Percentiles rank a stretch among this genome's conserved stretches.
These are phyloP conservation scores for Vannuccia rotundouncinata DNA, from an alignment of 2,888 invertebrate species.

Conservation along the genomic window DNA sequence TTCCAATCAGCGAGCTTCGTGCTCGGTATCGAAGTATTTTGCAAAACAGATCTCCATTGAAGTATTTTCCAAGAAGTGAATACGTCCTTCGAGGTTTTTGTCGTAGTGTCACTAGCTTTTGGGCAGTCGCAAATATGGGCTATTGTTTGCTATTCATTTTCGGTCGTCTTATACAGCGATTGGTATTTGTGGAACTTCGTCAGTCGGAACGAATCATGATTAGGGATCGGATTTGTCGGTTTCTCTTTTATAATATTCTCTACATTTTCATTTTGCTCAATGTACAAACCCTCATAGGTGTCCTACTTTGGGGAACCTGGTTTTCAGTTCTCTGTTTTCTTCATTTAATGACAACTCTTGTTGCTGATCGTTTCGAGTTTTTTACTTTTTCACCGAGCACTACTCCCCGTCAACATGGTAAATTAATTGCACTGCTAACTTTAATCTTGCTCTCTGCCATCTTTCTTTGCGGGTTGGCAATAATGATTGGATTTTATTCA, in stretches of 20 bases:
- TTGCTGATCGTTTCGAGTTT: slow-evolving; percentile 82
- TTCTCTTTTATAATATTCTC: slow-evolving; percentile 84
- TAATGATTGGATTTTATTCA: slow-evolving; percentile 11
- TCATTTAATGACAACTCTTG: slow-evolving; percentile 72
- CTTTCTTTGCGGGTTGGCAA: not conserved
- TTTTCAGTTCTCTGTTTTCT: slow-evolving; percentile 76
- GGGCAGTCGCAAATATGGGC: slow-evolving; percentile 75
- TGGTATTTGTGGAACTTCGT: slow-evolving; percentile 74
- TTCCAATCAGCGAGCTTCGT: not conserved
- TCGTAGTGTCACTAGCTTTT: slow-evolving; percentile 1
- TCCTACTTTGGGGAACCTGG: slow-evolving; percentile 79
- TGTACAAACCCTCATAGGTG: slow-evolving; percentile 79
- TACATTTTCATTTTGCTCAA: slow-evolving; percentile 78
- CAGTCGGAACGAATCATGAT: slow-evolving; percentile 67
- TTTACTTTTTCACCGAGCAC: slow-evolving; percentile 57
- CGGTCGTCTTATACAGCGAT: slow-evolving; percentile 68
- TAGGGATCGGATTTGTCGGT: slow-evolving; percentile 83
- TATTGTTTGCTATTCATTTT: slow-evolving; percentile 72
- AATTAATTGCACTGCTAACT: not conserved
- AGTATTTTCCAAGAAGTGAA: not conserved
- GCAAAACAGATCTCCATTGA: not conserved
- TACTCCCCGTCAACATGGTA: not conserved
- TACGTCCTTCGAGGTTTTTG: not conserved
- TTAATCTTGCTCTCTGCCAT: not conserved
- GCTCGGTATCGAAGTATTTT: not conserved